Evolutionary conservation across 2,113 vertebrate genomes (phyloP).

Genomic region (Forbesichthys agassizii): DNA sequence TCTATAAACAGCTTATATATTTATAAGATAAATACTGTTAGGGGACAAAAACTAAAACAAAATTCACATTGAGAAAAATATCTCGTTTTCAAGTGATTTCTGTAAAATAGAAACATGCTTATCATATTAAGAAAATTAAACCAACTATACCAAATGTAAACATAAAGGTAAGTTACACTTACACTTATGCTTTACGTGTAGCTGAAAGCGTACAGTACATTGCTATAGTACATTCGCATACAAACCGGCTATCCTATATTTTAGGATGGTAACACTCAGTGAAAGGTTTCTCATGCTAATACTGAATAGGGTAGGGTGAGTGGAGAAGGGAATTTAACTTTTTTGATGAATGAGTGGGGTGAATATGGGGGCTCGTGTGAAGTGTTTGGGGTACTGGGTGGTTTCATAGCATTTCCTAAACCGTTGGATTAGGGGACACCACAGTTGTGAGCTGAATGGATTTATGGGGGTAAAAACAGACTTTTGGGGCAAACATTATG

Average conservation of each 20-base stretch:
- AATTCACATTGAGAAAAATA: slow-evolving; percentile 56
- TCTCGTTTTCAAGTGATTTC: slow-evolving; percentile 56
- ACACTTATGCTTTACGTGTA: slow-evolving; percentile 43
- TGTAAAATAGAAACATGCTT: too few species aligned
- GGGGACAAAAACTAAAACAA: neutral
- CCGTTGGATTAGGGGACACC: neutral
- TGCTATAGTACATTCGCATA: slow-evolving; percentile 32
- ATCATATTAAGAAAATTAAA: too few species aligned
- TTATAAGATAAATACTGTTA: too few species aligned
- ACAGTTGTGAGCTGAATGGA: neutral
- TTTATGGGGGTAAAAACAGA: neutral
- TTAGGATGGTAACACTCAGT: slow-evolving; percentile 59
- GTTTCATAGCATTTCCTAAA: slow-evolving; percentile 8
- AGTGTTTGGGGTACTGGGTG: slow-evolving; percentile 1
- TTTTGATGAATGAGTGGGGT: slow-evolving; percentile 41
- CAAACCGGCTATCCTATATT: slow-evolving; percentile 49
- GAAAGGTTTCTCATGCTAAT: slow-evolving; percentile 60
- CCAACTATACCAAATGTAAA: slow-evolving; percentile 37
- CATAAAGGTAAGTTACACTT: slow-evolving; percentile 41
- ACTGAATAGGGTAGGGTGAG: slow-evolving; percentile 28
- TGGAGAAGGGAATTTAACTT: slow-evolving; percentile 27
- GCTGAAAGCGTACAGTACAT: slow-evolving; percentile 12
- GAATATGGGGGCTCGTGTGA: slow-evolving; percentile 23
- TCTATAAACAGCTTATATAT: too few species aligned
- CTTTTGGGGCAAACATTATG: too few species aligned